These are phyloP conservation scores for Merops nubicus DNA, from an alignment of 2,113 vertebrate species.

Conservation along the genomic window DNA sequence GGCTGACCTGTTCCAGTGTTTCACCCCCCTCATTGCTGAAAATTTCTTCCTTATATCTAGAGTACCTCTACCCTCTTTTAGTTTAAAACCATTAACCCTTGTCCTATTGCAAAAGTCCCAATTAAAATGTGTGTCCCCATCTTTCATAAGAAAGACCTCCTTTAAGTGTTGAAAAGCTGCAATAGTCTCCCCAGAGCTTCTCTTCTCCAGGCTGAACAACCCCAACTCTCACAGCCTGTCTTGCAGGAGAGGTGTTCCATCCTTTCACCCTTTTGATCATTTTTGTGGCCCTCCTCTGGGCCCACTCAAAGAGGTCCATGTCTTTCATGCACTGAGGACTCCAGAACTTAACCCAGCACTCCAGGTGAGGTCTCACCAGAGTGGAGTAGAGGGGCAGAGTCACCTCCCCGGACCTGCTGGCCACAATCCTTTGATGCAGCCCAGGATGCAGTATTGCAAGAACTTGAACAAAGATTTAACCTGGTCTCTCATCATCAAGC, in stretches of 20 bases:
- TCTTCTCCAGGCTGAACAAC: neutral
- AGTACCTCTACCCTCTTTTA: neutral
- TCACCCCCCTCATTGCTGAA: neutral
- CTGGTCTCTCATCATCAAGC: neutral
- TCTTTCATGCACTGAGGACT: neutral
- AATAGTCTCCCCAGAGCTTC: neutral
- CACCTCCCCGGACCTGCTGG: neutral
- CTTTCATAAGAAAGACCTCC: neutral
- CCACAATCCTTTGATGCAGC: neutral
- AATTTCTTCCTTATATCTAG: neutral
- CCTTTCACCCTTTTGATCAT: too few species aligned
- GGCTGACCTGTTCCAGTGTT: neutral
- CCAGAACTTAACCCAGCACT: neutral
- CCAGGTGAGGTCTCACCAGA: fast-evolving
- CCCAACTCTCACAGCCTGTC: neutral
- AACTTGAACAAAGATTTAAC: neutral
- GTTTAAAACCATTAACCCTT: neutral
- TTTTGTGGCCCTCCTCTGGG: neutral
- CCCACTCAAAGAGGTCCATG: neutral
- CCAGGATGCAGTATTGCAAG: fast-evolving
- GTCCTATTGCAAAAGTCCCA: neutral
- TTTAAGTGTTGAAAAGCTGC: neutral
- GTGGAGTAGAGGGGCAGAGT: neutral
- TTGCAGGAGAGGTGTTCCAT: neutral
- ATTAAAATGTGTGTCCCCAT: neutral